A percentile compares a stretch with the other conserved stretches of the same genome.
These are phyloP conservation scores for Petrolisthes manimaculis DNA, from an alignment of 2,888 invertebrate species.

Conservation along the genomic window DNA sequence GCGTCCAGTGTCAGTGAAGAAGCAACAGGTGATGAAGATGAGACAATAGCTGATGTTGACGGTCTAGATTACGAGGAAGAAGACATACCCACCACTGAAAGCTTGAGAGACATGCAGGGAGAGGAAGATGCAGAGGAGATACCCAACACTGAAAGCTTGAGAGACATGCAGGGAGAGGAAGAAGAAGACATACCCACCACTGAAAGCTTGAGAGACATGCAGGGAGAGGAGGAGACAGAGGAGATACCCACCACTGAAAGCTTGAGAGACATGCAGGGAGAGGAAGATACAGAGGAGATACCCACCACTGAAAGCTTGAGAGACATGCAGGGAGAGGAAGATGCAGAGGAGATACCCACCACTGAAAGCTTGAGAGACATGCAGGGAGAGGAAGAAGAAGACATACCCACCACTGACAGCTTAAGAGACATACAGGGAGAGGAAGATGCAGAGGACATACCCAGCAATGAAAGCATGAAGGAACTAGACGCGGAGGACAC, in stretches of 20 bases:
- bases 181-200: too few species aligned
- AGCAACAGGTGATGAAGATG: neutral
- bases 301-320: too few species aligned
- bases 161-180: neutral
- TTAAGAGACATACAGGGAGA: too few species aligned
- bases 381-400: neutral
- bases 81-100: neutral
- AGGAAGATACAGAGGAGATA: too few species aligned
- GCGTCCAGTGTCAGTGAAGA: constrained; percentile 13
- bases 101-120: neutral
- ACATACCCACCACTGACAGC: neutral
- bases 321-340: too few species aligned
- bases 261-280: too few species aligned
- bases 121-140: neutral
- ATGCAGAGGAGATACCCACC: neutral
- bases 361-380: neutral
- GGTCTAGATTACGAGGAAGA: neutral
- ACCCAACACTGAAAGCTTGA: neutral
- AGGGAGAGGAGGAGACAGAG: too few species aligned
- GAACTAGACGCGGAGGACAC: neutral
- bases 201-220: too few species aligned
- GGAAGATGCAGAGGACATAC: too few species aligned
- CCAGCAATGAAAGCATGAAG: too few species aligned
- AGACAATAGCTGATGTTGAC: neutral
- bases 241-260: too few species aligned